A percentile compares a stretch with the other conserved stretches of the same genome.
Conservation (phyloP, 2,888 invertebrate genomes). For the Brachypterus glaber region DNA sequence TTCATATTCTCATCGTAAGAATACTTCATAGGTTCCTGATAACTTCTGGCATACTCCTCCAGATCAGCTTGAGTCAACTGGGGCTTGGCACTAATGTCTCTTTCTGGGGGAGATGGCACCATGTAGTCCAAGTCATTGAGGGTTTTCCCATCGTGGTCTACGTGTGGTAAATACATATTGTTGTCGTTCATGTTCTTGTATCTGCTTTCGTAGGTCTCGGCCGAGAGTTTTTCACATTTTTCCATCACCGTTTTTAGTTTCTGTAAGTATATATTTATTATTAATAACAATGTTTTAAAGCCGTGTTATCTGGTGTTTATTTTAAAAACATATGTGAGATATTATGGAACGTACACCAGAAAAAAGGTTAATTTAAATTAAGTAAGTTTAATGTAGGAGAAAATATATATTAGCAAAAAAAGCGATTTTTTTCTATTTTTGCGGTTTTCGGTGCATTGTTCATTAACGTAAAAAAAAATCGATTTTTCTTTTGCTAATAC, state of each 20-base stretch:
- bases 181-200: conserved; percentile 39
- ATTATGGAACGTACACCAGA: neutral
- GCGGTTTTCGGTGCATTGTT: too few species aligned
- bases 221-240: conserved; percentile 53
- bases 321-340: too few species aligned
- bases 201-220: conserved; percentile 48
- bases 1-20: conserved; percentile 24
- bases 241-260: conserved; percentile 64
- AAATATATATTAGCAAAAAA: too few species aligned
- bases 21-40: conserved; percentile 39
- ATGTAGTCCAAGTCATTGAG: conserved; percentile 55
- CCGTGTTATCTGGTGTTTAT: too few species aligned
- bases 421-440: too few species aligned
- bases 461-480: too few species aligned
- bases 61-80: conserved; percentile 55
- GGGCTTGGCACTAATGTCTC: conserved; percentile 45
- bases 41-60: conserved; percentile 59
- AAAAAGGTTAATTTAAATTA: too few species aligned
- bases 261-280: conserved; percentile 35
- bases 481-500: too few species aligned
- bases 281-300: too few species aligned
- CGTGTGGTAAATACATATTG: conserved; percentile 46
- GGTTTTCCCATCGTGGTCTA: conserved; percentile 54
- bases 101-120: conserved; percentile 61
- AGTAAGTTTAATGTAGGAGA: too few species aligned